Base-by-base conservation (phyloP, 1,140 invertebrate species). In the Cyclina sinensis region DNA sequence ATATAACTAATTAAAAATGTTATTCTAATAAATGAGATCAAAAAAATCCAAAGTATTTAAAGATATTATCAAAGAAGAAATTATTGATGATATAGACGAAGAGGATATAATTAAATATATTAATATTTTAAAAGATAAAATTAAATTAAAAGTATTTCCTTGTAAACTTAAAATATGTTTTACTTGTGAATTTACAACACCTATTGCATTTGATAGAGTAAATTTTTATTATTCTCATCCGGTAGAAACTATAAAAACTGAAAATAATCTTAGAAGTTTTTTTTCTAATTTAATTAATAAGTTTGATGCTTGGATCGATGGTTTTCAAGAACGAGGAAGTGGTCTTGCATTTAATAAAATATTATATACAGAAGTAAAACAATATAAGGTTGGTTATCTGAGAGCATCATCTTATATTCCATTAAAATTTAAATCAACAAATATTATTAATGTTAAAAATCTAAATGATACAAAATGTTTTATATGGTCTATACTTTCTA, bases 1-100 rank as follows among this genome's bases (percentile, higher is more conserved):
- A 68, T 27, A 74, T 39, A 76, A 21, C 32, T 83, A 84, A 76
- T 84, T 76, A 43, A 83, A 89, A 83, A 54, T 37, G 16, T 76
- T 5, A 18, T 18, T 24, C 12, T 57, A 68, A 57, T 11, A 89
- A 89, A 89, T 82, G 78, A 39, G 32, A 4, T 16, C 59, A 11
- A 48, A 88, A 88, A 88, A 82, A 79, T 79, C 73, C 54, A 59
- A 79, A 73, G n/a, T n/a, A n/a, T n/a, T 65, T 82, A 27, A 80
- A 51, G 32, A 81, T 32, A 11, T 68, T 30, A 68, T 68, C 7
- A 68, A 11, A 16, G 30, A 32, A 35, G 35, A n/a, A 12, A 18
- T 27, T 32, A 88, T 82, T 82, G 78, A 88, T 82, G 62, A 88
- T 74, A 82, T 82, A 74, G 51, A 74, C 14, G 79, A 88, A 88